Base-by-base conservation (phyloP, 2,888 invertebrate genomes). In the Cosmopolites sordidus region DNA sequence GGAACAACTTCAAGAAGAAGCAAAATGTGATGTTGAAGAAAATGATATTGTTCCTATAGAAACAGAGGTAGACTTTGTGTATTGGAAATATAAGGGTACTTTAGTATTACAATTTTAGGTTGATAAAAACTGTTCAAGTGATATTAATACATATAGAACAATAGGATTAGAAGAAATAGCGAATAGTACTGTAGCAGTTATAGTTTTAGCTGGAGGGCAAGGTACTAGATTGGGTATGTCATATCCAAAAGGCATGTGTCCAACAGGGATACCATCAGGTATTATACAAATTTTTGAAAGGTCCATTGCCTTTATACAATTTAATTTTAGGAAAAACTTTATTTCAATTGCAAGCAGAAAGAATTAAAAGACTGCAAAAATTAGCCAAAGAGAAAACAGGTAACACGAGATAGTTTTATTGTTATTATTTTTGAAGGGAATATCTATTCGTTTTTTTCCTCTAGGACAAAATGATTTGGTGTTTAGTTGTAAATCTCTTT, bases 211-310 rank as follows among this genome's bases (percentile, higher is more conserved):
- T 39, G 99, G 99, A 22, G 99, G 99, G 2, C 98, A 99, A 73
- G 99, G 98, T 1, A 98, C 97, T 0, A 81, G 99, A 46, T 79
- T 99, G 1, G 99, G 99, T 1, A 95, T 96, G 27, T 79, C 83
- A 33, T 87, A 91, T 66, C 99, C 99, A 0, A 99, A 99, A 79
- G 99, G 98, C 60, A 95, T 96, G 94, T 97, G 87, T 71, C 82
- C 92, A 70, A 88, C 96, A 29, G 90, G 89, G 0, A 75, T 98
- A 48, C 93, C 92, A 1, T 96, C 96, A 0, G 80, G 59, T 56
- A 22, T 22, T 3, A 5, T 22, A 22, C 22, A 5, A 22, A 8
- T 22, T 22, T 22, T 5, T 22, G 3, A 22, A 22, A 22, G 8
- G n/a, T n/a, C n/a, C 22, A 22, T 5, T 8, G 22, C 8, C 8